Percentiles rank a stretch among this genome's conserved stretches.
These are phyloP conservation scores for Rhodophaea formosa DNA, from an alignment of 2,888 invertebrate species.

Conservation along the genomic window DNA sequence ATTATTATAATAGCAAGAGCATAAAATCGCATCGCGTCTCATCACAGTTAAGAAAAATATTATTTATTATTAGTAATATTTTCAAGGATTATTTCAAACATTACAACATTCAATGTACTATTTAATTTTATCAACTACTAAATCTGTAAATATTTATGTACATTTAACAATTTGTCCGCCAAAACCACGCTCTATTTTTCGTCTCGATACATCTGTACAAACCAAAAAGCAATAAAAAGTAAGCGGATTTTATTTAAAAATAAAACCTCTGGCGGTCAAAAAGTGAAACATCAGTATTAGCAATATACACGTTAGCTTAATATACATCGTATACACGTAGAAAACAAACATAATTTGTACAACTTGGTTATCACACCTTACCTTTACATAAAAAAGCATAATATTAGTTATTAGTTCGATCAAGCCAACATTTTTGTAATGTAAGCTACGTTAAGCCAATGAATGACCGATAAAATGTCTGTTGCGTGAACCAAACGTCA, in stretches of 20 bases:
- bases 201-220: neutral
- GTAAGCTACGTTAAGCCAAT: conserved; percentile 16
- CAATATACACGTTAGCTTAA: conserved; percentile 70
- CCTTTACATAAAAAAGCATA: conserved; percentile 7
- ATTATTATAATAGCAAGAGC: too few relatives aligned
- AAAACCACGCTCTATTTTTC: neutral
- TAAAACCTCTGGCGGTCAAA: conserved; percentile 9
- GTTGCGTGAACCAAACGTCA: conserved; percentile 11
- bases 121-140: conserved; percentile 4
- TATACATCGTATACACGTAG: conserved; percentile 16
- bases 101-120: neutral
- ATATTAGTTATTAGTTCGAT: conserved; percentile 13
- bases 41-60: too few relatives aligned
- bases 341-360: conserved; percentile 16
- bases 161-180: conserved; percentile 3
- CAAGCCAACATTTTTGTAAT: conserved; percentile 15
- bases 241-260: neutral
- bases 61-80: neutral
- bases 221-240: neutral
- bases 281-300: conserved; percentile 38
- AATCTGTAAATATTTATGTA: conserved; percentile 21
- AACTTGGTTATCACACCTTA: conserved; percentile 20
- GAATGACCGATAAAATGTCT: conserved; percentile 15
- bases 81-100: neutral
- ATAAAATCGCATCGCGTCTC: too few relatives aligned